phyloP scores from a whole-genome alignment of 2,113 vertebrate species.

The Zootoca vivipara region DNA sequence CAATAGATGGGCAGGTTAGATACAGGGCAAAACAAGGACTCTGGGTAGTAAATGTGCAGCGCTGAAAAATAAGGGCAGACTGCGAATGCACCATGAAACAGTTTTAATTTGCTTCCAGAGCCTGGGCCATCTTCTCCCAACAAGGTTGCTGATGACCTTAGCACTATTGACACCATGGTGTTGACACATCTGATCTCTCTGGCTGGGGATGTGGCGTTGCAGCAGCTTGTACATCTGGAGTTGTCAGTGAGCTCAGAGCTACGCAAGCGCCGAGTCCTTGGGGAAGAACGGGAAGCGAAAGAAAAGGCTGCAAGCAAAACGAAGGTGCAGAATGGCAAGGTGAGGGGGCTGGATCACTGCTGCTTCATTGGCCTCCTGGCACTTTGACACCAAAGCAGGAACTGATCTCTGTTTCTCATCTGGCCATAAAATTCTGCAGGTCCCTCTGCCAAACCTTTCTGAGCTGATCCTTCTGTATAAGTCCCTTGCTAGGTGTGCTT shows the following conservation, averaged over 20 bases:
- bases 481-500: not conserved
- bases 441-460: not conserved
- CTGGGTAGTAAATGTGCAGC: not conserved
- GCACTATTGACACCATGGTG: slow-evolving; percentile 68
- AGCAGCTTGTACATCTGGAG: slow-evolving; percentile 91
- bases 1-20: not conserved
- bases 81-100: not conserved
- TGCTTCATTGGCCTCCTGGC: not conserved
- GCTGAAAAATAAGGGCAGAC: not conserved
- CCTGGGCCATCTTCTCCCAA: slow-evolving; percentile 30
- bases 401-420: not conserved
- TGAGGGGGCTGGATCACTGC: slow-evolving; percentile 32
- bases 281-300: slow-evolving; percentile 74
- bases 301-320: slow-evolving; percentile 36
- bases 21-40: too few species aligned
- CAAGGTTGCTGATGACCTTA: slow-evolving; percentile 11
- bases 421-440: not conserved
- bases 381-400: not conserved
- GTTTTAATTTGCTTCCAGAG: slow-evolving; percentile 24
- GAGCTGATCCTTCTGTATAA: not conserved
- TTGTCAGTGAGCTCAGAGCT: slow-evolving; percentile 89
- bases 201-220: slow-evolving; percentile 90
- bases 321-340: slow-evolving; percentile 60
- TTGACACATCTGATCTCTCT: slow-evolving; percentile 90
- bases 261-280: slow-evolving; percentile 84